phyloP scores from a whole-genome alignment of 2,888 invertebrate species.

The Scaptomyza reducta region DNA sequence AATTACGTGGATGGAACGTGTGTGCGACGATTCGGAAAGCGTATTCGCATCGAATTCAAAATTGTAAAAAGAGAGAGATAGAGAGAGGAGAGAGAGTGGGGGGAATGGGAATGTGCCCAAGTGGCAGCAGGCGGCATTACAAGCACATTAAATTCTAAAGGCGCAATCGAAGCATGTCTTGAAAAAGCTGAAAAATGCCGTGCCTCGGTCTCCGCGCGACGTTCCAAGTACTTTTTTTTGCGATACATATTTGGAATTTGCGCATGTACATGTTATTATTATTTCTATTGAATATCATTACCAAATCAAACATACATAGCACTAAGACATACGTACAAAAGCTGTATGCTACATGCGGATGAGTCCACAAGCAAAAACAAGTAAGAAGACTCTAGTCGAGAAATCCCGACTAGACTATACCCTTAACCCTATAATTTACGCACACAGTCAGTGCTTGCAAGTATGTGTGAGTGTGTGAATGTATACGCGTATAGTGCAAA shows the following conservation, averaged over 20 bases:
- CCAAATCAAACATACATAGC: conserved; percentile 18
- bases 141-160: conserved; percentile 80
- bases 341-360: too few species aligned
- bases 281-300: conserved; percentile 78
- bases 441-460: too few species aligned
- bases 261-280: conserved; percentile 46
- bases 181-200: conserved; percentile 57
- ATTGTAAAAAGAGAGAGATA: conserved; percentile 2
- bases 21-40: conserved; percentile 64
- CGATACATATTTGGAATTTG: conserved; percentile 48
- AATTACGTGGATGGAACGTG: conserved; percentile 56
- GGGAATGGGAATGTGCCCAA: conserved; percentile 48
- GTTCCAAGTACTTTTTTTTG: conserved; percentile 76
- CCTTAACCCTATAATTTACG: too few species aligned
- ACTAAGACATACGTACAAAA: neutral
- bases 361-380: too few species aligned
- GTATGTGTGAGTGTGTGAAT: too few species aligned
- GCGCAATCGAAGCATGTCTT: conserved; percentile 71
- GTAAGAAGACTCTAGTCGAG: too few species aligned
- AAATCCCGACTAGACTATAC: too few species aligned
- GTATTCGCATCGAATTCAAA: conserved; percentile 46
- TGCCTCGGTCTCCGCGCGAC: neutral
- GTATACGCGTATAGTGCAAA: too few species aligned
- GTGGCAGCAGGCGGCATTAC: conserved; percentile 80
- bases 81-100: too few species aligned